These are phyloP conservation scores for Trachops cirrhosus DNA, from an alignment of 2,797 vertebrate genomes.

Conservation along the genomic window DNA sequence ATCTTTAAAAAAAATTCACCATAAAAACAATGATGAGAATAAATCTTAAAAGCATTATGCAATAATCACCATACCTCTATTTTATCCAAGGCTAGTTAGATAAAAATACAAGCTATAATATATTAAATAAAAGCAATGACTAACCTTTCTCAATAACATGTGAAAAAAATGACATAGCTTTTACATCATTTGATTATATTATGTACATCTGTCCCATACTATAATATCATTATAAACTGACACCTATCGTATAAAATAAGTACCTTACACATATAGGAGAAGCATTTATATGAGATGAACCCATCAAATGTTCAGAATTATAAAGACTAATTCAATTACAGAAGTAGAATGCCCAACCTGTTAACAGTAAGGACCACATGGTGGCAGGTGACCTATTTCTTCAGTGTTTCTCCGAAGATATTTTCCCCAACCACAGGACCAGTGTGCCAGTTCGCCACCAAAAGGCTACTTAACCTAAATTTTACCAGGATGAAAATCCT, in stretches of 20 bases:
- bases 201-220: neutral
- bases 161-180: conserved; percentile 12
- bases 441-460: conserved; percentile 35
- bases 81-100: neutral
- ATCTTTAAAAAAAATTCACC: no score
- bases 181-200: conserved; percentile 42
- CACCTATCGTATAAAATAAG: conserved; percentile 31
- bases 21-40: conserved; percentile 15
- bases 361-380: neutral
- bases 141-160: conserved; percentile 37
- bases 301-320: neutral
- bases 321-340: conserved; percentile 41
- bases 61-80: conserved; percentile 5
- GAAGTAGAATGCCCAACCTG: neutral
- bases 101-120: conserved; percentile 10
- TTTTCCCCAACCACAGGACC: conserved; percentile 12
- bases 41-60: conserved; percentile 28
- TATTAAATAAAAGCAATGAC: conserved; percentile 50
- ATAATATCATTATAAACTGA: conserved; percentile 40
- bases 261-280: neutral
- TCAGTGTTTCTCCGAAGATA: conserved; percentile 17
- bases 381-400: conserved; percentile 39
- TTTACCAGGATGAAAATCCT: conserved; percentile 45
- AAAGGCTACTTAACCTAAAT: conserved; percentile 46
- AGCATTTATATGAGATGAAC: conserved; percentile 31